Conservation (phyloP, 2,113 vertebrate species). For the Zootoca vivipara region DNA sequence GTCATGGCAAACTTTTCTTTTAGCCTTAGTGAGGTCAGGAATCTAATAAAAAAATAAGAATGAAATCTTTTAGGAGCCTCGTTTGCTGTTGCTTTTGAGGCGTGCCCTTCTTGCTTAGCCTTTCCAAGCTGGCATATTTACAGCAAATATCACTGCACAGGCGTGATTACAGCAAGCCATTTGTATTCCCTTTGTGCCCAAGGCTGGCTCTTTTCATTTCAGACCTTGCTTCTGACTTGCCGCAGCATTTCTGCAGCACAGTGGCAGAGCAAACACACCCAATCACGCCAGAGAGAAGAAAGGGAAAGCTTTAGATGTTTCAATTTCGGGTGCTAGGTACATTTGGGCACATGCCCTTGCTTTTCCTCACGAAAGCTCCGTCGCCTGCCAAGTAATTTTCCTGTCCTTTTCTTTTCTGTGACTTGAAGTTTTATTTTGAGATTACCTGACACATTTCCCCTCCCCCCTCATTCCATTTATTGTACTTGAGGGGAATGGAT, state of each 20-base stretch:
- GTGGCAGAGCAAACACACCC: neutral
- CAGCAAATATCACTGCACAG: conserved; percentile 50
- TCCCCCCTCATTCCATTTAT: conserved; percentile 19
- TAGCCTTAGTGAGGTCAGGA: neutral
- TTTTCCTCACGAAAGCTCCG: neutral
- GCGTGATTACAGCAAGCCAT: accelerated
- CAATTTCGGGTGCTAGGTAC: neutral
- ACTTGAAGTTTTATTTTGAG: conserved; percentile 37
- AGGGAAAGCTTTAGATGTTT: conserved; percentile 29
- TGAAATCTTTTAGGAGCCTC: neutral
- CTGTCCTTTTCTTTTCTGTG: neutral
- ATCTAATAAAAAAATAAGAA: neutral
- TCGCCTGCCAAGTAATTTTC: conserved; percentile 18
- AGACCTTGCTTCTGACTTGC: neutral
- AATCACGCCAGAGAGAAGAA: neutral
- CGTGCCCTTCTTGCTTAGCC: neutral
- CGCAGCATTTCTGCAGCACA: neutral
- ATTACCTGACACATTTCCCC: conserved; percentile 27
- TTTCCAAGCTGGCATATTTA: conserved; percentile 24
- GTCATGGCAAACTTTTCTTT: neutral
- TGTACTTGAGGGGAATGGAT: neutral
- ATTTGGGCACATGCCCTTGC: neutral
- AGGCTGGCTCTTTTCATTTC: neutral
- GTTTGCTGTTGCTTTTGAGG: neutral
- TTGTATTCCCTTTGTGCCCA: neutral